phyloP scores from a whole-genome alignment of 2,113 vertebrate genomes.

The Galbula dea region DNA sequence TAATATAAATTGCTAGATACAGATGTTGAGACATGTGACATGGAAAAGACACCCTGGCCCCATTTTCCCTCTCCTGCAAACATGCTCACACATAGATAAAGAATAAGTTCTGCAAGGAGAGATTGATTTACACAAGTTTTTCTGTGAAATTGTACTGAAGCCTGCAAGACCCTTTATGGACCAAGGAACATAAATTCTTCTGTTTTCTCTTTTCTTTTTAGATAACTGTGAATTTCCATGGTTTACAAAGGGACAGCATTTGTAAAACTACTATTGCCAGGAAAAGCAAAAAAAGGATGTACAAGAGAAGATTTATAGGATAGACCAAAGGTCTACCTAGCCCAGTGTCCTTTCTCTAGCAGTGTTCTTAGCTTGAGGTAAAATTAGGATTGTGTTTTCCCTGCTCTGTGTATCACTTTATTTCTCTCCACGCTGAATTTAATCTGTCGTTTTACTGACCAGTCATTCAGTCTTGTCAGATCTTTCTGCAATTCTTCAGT shows the following conservation, averaged over 20 bases:
- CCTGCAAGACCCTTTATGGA: neutral
- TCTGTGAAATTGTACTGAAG: neutral
- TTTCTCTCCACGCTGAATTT: neutral
- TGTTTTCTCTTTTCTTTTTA: neutral
- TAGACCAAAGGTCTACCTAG: neutral
- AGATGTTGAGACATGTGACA: neutral
- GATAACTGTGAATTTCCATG: neutral
- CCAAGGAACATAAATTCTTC: neutral
- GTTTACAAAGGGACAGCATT: neutral
- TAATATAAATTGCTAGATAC: neutral
- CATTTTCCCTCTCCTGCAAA: neutral
- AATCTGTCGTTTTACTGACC: neutral
- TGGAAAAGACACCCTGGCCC: neutral
- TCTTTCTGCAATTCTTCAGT: neutral
- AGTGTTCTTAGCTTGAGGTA: neutral
- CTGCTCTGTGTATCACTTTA: neutral
- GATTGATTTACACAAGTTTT: neutral
- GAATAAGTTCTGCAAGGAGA: neutral
- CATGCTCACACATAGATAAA: neutral
- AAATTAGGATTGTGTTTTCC: neutral
- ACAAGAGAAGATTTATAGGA: neutral
- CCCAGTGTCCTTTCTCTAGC: neutral
- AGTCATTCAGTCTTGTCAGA: neutral
- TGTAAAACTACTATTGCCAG: neutral
- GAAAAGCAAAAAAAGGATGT: neutral